A percentile compares a stretch with the other conserved stretches of the same genome.
These are phyloP conservation scores for Macroramphosus scolopax DNA, from an alignment of 2,797 vertebrate species.

Conservation along the genomic window DNA sequence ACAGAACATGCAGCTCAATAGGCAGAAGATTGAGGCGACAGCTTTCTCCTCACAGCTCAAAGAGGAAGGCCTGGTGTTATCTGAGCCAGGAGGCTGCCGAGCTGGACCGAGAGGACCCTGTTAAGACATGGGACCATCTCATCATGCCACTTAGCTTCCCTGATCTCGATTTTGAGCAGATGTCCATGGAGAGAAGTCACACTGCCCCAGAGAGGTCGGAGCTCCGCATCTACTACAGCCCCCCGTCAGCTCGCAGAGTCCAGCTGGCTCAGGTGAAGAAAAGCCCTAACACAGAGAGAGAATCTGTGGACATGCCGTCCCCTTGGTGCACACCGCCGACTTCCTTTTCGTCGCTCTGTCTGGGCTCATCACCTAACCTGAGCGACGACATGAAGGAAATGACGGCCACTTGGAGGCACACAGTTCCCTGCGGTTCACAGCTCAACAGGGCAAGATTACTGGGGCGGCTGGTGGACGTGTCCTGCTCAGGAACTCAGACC, in stretches of 20 bases:
- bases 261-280: conserved; percentile 70
- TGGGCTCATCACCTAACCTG: conserved; percentile 89
- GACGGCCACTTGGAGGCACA: conserved; percentile 86
- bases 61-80: conserved; percentile 83
- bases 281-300: conserved; percentile 42
- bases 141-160: conserved; percentile 78
- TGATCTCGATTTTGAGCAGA: conserved; percentile 75
- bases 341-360: conserved; percentile 79
- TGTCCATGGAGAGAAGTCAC: conserved; percentile 86
- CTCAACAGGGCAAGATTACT: conserved; percentile 77
- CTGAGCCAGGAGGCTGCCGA: conserved; percentile 79
- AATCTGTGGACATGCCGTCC: conserved; percentile 47
- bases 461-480: conserved; percentile 79
- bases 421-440: conserved; percentile 71
- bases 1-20: conserved; percentile 33
- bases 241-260: conserved; percentile 86
- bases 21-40: conserved; percentile 21
- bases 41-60: conserved; percentile 41
- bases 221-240: conserved; percentile 94
- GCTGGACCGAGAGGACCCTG: conserved; percentile 69
- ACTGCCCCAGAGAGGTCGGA: conserved; percentile 90
- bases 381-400: conserved; percentile 99
- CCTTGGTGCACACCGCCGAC: conserved; percentile 66
- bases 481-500: conserved; percentile 72
- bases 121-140: conserved; percentile 85